These are phyloP conservation scores for Bombus confusus DNA, from an alignment of 1,140 invertebrate genomes.

Conservation along the genomic window DNA sequence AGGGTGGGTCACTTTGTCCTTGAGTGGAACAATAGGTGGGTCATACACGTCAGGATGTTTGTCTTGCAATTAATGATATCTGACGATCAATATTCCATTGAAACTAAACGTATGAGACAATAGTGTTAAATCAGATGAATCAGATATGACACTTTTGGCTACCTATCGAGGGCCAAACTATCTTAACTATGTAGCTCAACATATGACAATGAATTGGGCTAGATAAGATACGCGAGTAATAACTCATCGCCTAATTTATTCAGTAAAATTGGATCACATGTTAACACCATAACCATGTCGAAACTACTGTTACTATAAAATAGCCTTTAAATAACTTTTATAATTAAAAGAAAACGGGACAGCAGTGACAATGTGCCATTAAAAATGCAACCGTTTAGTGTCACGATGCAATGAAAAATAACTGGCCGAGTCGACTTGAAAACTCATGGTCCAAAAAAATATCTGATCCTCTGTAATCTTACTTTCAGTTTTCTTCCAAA, in stretches of 20 bases:
- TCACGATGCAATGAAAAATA: background rate
- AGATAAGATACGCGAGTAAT: constrained; percentile 32
- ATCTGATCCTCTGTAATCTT: background rate
- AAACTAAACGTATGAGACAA: background rate
- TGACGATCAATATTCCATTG: background rate
- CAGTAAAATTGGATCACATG: constrained; percentile 1
- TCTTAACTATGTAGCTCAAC: background rate
- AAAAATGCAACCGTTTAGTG: background rate
- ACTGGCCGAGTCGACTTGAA: background rate
- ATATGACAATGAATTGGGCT: constrained; percentile 10
- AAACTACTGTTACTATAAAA: background rate
- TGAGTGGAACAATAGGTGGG: background rate
- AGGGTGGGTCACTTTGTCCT: background rate
- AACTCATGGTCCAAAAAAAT: background rate
- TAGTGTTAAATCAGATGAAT: background rate
- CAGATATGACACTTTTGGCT: background rate
- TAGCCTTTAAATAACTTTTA: background rate
- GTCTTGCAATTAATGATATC: background rate
- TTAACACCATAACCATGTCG: background rate
- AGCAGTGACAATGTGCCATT: background rate
- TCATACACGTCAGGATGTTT: background rate
- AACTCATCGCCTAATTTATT: constrained; percentile 30
- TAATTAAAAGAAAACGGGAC: too few relatives aligned
- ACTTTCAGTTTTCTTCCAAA: background rate
- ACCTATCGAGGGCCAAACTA: background rate